Base-by-base conservation (phyloP, 1,140 invertebrate genomes). In the Drosophila kohkoa region DNA sequence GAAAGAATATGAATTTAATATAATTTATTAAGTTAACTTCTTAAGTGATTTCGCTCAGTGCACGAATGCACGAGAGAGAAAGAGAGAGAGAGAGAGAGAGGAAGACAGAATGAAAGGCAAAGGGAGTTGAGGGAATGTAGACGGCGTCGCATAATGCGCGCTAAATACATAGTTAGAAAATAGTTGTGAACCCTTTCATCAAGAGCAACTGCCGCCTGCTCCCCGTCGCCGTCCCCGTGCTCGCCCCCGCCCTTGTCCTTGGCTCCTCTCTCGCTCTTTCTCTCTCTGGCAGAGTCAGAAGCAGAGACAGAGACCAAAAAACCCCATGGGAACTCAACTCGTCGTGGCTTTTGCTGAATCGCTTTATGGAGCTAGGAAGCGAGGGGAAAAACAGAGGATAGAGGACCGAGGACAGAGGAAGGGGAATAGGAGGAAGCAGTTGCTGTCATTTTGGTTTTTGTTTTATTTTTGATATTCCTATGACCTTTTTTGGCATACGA, bases 121-220 rank as follows among this genome's bases (percentile, higher is more conserved):
- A 3, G 48, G 13, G 41, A 35, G 51, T 20, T 11, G 11, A 7
- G 6, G 8, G 41, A 38, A 48, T 38, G 15, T 30, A 32, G 66
- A 54, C 51, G 72, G 58, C 68, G 52, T 46, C 35, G 79, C 64
- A 88, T 77, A 88, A 88, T 82, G 77, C 85, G 78, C 83, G 83
- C 80, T 88, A 89, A 88, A 88, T 88, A 88, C 85, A 88, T 89
- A 88, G 83, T 88, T 88, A 72, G 80, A 83, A 88, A 88, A 88
- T 88, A 88, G 85, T 89, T 88, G 82, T 81, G 85, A 88, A 88
- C 83, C 83, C 83, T 89, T 88, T 88, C 83, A 88, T 88, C 83
- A 83, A 48, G 55, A 75, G 49, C 81, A 79, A 64, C 67, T 52
- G 52, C 41, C 48, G 72, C 49, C 65, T 25, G 48, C 13, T 28